phyloP scores from a whole-genome alignment of 2,888 invertebrate genomes.

The Miltochrista miniata region DNA sequence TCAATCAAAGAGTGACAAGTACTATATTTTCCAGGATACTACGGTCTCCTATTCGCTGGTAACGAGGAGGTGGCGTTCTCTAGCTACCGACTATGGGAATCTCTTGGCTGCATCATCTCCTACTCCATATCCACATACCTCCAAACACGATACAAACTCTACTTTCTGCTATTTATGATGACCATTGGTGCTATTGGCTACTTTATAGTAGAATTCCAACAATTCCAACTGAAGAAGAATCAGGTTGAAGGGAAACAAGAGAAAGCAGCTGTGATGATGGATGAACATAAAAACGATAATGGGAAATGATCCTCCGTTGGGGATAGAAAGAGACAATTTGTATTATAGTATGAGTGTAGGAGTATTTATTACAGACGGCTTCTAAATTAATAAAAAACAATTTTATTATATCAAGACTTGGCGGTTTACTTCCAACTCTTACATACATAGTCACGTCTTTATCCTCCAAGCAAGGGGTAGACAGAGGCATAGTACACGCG shows the following conservation, averaged over 20 bases:
- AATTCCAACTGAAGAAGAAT: constrained; percentile 45
- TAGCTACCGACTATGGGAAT: constrained; percentile 88
- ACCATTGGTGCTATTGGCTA: constrained; percentile 81
- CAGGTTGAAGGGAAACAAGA: constrained; percentile 29
- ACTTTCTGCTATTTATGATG: constrained; percentile 75
- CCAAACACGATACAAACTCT: constrained; percentile 79
- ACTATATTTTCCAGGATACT: constrained; percentile 75
- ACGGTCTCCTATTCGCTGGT: constrained; percentile 85
- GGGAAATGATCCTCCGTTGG: background rate
- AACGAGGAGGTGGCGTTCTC: constrained; percentile 87
- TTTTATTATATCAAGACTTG: no score
- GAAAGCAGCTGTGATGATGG: background rate
- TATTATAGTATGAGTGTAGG: no score
- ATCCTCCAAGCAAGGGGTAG: no score
- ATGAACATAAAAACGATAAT: background rate
- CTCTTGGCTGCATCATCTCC: constrained; percentile 86
- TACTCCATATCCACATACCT: constrained; percentile 83
- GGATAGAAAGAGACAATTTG: no score
- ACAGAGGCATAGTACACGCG: no score
- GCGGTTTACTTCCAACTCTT: no score
- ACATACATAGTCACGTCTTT: no score
- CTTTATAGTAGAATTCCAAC: constrained; percentile 65
- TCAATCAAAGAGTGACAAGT: no score
- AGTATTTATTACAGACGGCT: no score
- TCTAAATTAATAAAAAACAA: no score